Conservation (phyloP, 2,797 vertebrate genomes). For the Oreochromis mossambicus region DNA sequence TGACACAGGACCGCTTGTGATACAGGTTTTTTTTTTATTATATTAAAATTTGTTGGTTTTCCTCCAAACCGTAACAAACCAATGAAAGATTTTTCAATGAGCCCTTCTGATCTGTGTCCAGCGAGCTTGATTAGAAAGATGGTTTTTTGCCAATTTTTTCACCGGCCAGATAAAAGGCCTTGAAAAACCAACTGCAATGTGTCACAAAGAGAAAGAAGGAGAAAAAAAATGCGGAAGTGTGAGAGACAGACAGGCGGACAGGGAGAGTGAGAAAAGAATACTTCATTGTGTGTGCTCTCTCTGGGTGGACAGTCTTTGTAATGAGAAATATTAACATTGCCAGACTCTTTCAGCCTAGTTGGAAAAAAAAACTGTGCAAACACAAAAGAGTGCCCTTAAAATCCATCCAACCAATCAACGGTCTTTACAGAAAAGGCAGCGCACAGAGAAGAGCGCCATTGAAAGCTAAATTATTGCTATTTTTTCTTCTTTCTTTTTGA, state of each 20-base stretch:
- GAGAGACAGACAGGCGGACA: conserved; percentile 20
- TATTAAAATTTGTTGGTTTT: neutral
- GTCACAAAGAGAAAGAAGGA: conserved; percentile 20
- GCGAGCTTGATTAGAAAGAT: conserved; percentile 50
- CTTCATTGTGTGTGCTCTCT: conserved; percentile 54
- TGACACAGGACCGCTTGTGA: neutral
- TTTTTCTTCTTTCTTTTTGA: neutral
- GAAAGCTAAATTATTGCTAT: conserved; percentile 4
- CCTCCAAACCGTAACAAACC: neutral
- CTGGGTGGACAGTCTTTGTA: conserved; percentile 51
- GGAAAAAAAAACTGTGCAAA: conserved; percentile 37
- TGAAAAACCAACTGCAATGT: conserved; percentile 34
- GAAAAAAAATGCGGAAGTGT: conserved; percentile 3
- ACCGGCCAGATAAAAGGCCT: conserved; percentile 7
- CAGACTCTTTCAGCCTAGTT: conserved; percentile 49
- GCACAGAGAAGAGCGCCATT: conserved; percentile 1
- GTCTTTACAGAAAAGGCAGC: neutral
- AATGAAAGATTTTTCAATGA: conserved; percentile 18
- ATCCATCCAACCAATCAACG: conserved; percentile 49
- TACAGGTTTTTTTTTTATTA: conserved; percentile 4
- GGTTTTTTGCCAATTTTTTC: conserved; percentile 38
- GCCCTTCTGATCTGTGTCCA: conserved; percentile 49
- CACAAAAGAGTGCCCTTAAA: conserved; percentile 54
- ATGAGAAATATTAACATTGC: conserved; percentile 70
- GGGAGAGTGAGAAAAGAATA: conserved; percentile 44